phyloP scores from a whole-genome alignment of 2,113 vertebrate genomes.

The Saimiri boliviensis region DNA sequence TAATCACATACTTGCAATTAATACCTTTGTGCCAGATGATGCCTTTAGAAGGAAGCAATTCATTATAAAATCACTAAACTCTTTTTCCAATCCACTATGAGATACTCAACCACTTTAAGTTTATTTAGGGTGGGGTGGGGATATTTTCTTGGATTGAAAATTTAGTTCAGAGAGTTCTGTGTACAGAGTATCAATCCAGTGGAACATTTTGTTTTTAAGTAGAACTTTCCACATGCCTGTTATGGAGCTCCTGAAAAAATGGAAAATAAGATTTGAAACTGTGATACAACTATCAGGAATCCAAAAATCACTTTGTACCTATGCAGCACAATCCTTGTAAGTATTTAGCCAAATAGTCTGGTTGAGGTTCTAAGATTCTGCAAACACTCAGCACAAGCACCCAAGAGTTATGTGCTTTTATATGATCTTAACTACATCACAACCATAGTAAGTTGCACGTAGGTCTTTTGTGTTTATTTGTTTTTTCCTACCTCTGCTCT shows the following conservation, averaged over 20 bases:
- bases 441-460: background rate
- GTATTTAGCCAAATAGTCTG: no score
- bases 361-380: fast-evolving
- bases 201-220: background rate
- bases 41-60: background rate
- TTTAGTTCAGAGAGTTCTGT: background rate
- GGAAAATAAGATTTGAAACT: background rate
- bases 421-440: background rate
- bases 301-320: background rate
- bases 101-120: background rate
- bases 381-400: background rate
- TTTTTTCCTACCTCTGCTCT: background rate
- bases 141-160: background rate
- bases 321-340: background rate
- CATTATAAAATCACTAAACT: background rate
- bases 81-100: background rate
- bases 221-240: background rate
- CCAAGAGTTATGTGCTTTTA: background rate
- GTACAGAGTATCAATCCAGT: background rate
- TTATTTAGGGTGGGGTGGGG: background rate
- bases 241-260: slow-evolving; percentile 26
- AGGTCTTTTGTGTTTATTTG: background rate
- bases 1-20: background rate
- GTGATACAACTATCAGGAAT: background rate
- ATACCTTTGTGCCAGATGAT: background rate